Conservation (phyloP, 2,113 vertebrate species). For the Lipophrys pholis region DNA sequence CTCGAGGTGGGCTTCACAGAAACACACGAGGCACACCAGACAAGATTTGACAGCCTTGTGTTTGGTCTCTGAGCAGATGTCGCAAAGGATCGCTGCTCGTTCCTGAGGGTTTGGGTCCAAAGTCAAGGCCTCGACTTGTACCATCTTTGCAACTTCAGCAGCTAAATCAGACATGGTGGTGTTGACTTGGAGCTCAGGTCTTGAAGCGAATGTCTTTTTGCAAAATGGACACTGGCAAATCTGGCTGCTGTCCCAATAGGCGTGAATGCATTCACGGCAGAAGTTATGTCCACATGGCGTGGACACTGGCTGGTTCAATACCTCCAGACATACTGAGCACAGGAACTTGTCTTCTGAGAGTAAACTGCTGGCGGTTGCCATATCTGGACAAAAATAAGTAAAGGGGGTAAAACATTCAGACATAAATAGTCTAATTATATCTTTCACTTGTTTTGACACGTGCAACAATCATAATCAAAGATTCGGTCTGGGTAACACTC, state of each 20-base stretch:
- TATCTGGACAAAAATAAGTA: slow-evolving; percentile 23
- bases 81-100: slow-evolving; percentile 19
- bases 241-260: slow-evolving; percentile 34
- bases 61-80: slow-evolving; percentile 86
- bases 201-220: slow-evolving; percentile 10
- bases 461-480: no score
- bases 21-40: slow-evolving; percentile 33
- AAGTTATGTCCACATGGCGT: slow-evolving; percentile 58
- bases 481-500: no score
- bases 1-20: slow-evolving; percentile 57
- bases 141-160: slow-evolving; percentile 1
- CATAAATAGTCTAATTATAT: not conserved
- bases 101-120: not conserved
- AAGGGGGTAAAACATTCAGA: not conserved
- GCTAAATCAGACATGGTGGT: slow-evolving; percentile 19
- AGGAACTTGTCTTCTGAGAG: slow-evolving; percentile 41
- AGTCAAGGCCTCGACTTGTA: slow-evolving; percentile 8
- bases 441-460: no score
- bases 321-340: slow-evolving; percentile 52
- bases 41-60: slow-evolving; percentile 76
- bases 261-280: slow-evolving; percentile 38
- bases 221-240: slow-evolving; percentile 42
- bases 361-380: slow-evolving; percentile 34
- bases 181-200: slow-evolving; percentile 46
- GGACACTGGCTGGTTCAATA: slow-evolving; percentile 54